These are phyloP conservation scores for Anguilla marmorata DNA, from an alignment of 2,797 vertebrate genomes.

Conservation along the genomic window DNA sequence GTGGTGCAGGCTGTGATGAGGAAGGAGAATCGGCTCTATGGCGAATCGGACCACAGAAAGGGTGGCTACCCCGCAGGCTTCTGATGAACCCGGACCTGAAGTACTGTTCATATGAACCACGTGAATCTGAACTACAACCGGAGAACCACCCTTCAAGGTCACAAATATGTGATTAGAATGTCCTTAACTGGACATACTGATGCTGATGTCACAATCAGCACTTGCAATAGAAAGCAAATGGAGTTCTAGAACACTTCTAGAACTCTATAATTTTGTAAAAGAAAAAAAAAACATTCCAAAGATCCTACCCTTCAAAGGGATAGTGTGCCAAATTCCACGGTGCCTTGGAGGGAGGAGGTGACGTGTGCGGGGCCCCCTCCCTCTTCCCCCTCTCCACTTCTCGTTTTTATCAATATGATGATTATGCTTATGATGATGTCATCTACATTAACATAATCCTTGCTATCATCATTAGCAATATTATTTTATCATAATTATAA, in stretches of 20 bases:
- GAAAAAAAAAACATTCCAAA: too few species aligned
- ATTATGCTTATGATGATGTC: background rate
- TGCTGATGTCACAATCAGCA: background rate
- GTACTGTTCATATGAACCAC: too few species aligned
- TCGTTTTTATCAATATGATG: background rate
- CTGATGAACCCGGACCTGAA: slow-evolving; percentile 50
- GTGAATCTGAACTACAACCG: background rate
- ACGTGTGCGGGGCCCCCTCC: background rate
- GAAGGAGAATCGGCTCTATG: slow-evolving; percentile 55
- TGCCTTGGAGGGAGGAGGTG: background rate
- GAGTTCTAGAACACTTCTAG: background rate
- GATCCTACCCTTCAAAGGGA: too few species aligned
- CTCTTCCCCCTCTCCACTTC: background rate
- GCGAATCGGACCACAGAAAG: slow-evolving; percentile 77
- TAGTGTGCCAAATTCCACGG: background rate
- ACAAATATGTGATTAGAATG: background rate
- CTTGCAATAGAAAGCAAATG: background rate
- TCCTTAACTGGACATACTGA: background rate
- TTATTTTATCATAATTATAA: background rate
- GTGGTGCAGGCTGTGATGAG: slow-evolving; percentile 72
- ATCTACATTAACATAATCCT: background rate
- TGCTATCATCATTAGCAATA: background rate
- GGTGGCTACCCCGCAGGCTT: slow-evolving; percentile 71
- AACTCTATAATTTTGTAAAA: too few species aligned
- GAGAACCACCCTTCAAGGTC: background rate